phyloP scores from a whole-genome alignment of 2,888 invertebrate species.

The Dichetophora obliterata region DNA sequence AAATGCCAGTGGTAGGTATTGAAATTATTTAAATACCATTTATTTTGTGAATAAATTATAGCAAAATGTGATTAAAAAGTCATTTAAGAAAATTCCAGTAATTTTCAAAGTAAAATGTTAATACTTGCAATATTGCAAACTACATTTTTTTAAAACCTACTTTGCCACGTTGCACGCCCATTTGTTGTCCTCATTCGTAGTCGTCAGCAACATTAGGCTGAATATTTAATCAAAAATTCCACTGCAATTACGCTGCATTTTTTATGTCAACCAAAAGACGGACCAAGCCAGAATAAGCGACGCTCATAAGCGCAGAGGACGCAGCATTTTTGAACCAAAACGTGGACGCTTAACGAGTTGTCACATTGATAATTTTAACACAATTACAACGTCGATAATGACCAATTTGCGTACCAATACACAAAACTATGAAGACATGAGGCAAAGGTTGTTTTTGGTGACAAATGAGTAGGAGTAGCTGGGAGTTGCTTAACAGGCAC shows the following conservation, averaged over 20 bases:
- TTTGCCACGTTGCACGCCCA: too few relatives aligned
- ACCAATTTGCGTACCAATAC: conserved; percentile 8
- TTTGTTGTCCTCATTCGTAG: not conserved
- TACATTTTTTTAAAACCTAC: not conserved
- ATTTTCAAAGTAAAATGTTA: too few relatives aligned
- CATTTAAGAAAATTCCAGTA: too few relatives aligned
- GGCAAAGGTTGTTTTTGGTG: not conserved
- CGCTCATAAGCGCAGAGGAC: not conserved
- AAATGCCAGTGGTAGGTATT: too few relatives aligned
- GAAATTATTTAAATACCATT: too few relatives aligned
- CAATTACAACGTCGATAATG: conserved; percentile 23
- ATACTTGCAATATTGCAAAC: not conserved
- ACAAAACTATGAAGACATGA: not conserved
- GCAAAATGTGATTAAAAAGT: too few relatives aligned
- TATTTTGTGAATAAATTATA: too few relatives aligned
- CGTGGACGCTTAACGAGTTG: conserved; percentile 25
- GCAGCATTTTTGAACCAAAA: not conserved
- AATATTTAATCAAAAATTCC: conserved; percentile 23
- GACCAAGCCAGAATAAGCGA: not conserved
- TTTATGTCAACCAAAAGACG: not conserved
- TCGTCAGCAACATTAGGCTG: conserved; percentile 2
- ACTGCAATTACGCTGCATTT: conserved; percentile 29
- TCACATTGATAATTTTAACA: conserved; percentile 33
- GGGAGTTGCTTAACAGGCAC: too few relatives aligned
- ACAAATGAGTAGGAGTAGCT: too few relatives aligned